phyloP scores from a whole-genome alignment of 1,140 invertebrate genomes.

The Papilio polytes region DNA sequence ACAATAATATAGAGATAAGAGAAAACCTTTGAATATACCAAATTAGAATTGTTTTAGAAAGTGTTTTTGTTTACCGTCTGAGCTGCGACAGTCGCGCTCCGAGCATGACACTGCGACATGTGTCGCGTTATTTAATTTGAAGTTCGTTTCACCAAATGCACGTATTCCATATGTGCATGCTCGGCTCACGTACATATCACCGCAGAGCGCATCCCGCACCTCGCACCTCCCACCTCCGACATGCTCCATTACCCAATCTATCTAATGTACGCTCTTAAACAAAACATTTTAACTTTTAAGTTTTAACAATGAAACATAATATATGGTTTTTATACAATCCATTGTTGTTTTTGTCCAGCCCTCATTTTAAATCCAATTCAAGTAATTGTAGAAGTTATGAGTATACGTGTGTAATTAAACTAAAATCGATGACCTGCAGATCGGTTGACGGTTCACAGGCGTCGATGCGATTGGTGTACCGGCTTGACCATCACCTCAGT shows the following conservation, averaged over 20 bases:
- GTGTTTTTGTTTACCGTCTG: conserved; percentile 75
- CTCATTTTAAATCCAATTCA: neutral
- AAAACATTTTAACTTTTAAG: conserved; percentile 75
- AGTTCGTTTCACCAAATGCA: conserved; percentile 32
- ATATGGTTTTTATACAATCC: conserved; percentile 79
- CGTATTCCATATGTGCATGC: conserved; percentile 18
- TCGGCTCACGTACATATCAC: conserved; percentile 46
- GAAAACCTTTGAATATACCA: conserved; percentile 54
- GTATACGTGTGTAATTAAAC: too few species aligned
- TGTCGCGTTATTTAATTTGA: conserved; percentile 45
- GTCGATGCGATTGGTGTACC: too few species aligned
- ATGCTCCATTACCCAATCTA: conserved; percentile 31
- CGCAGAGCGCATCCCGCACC: neutral
- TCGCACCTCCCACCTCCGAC: neutral
- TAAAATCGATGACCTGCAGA: too few species aligned
- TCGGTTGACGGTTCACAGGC: too few species aligned
- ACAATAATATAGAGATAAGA: conserved; percentile 62
- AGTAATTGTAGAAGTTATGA: neutral
- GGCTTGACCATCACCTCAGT: too few species aligned
- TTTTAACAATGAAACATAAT: conserved; percentile 76
- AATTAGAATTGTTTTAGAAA: conserved; percentile 70
- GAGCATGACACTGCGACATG: conserved; percentile 56
- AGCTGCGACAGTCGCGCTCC: conserved; percentile 59
- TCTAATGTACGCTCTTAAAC: conserved; percentile 53
- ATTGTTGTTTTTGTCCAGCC: conserved; percentile 50